A percentile compares a stretch with the other conserved stretches of the same genome.
These are phyloP conservation scores for Polylopha cassiicola DNA, from an alignment of 2,888 invertebrate species.

Conservation along the genomic window DNA sequence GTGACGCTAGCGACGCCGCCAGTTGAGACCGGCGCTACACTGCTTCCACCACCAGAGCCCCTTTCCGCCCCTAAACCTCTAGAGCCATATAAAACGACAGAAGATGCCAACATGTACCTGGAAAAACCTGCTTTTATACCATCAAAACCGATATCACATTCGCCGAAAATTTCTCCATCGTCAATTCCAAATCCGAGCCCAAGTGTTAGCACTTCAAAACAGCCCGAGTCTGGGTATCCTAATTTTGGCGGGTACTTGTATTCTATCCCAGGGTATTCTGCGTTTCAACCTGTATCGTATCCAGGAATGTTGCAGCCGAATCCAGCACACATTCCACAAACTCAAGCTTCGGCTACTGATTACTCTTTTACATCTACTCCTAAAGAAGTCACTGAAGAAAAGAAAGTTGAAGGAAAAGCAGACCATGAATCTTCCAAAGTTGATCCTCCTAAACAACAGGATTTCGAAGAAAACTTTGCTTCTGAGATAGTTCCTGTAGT, in stretches of 20 bases:
- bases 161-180: constrained; percentile 68
- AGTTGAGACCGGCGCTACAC: not conserved
- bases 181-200: constrained; percentile 71
- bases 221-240: constrained; percentile 51
- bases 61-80: constrained; percentile 38
- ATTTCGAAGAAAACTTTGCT: constrained; percentile 63
- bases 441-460: constrained; percentile 37
- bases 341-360: constrained; percentile 37
- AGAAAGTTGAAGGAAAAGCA: constrained; percentile 28
- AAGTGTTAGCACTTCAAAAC: constrained; percentile 56
- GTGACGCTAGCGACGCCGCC: constrained; percentile 16
- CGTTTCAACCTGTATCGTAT: constrained; percentile 63
- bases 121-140: constrained; percentile 52
- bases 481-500: constrained; percentile 51
- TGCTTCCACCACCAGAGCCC: constrained; percentile 31
- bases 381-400: constrained; percentile 33
- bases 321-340: constrained; percentile 33
- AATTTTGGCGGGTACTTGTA: constrained; percentile 61
- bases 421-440: constrained; percentile 27
- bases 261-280: constrained; percentile 67
- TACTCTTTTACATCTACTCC: constrained; percentile 31
- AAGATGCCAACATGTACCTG: constrained; percentile 39
- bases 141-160: constrained; percentile 54
- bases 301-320: constrained; percentile 42
- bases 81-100: constrained; percentile 44